These are phyloP conservation scores for Pammene aurita DNA, from an alignment of 2,888 invertebrate species.

Conservation along the genomic window DNA sequence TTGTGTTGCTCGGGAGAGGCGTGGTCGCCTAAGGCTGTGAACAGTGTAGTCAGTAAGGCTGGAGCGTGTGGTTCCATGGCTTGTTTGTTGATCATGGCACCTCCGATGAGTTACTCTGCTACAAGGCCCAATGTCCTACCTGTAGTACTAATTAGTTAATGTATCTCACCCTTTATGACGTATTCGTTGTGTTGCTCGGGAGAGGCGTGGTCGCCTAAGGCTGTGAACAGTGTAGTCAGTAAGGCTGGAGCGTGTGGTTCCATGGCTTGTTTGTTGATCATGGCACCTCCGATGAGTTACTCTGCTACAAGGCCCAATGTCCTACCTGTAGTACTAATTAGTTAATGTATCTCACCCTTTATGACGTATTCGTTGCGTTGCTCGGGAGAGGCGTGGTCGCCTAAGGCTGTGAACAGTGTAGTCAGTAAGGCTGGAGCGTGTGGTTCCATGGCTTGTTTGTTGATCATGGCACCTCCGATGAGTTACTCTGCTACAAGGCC, in stretches of 20 bases:
- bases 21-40: no score
- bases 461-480: conserved; percentile 87
- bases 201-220: conserved; percentile 86
- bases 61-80: no score
- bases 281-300: conserved; percentile 90
- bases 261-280: conserved; percentile 84
- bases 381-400: conserved; percentile 85
- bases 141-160: no score
- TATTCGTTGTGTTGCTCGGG: conserved; percentile 96
- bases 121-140: no score
- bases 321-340: no score
- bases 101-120: no score
- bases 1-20: no score
- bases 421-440: conserved; percentile 87
- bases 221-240: conserved; percentile 89
- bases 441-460: conserved; percentile 85
- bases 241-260: conserved; percentile 87
- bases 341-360: conserved; percentile 86
- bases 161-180: conserved; percentile 93
- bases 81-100: no score
- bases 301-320: conserved; percentile 75
- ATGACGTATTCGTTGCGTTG: conserved; percentile 98
- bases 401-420: conserved; percentile 90
- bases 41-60: no score
- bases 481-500: conserved; percentile 86